These are phyloP conservation scores for Thymelicus sylvestris DNA, from an alignment of 2,888 invertebrate species.

Conservation along the genomic window DNA sequence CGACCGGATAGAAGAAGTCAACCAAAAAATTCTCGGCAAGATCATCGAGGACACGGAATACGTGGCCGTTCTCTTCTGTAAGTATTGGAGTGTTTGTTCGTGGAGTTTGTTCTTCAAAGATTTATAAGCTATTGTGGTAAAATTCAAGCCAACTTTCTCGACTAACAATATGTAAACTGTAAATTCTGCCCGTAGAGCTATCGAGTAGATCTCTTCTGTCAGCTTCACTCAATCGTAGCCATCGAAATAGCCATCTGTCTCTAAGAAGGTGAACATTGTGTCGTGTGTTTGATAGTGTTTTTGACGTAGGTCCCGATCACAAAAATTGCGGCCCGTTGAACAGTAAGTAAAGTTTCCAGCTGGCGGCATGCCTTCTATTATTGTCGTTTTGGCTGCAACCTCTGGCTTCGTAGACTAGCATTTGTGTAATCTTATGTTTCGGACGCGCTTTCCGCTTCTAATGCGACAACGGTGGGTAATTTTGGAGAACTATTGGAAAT, in stretches of 20 bases:
- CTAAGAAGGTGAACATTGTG: constrained; percentile 68
- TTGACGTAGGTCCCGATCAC: constrained; percentile 85
- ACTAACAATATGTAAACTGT: constrained; percentile 67
- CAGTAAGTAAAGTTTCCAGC: constrained; percentile 81
- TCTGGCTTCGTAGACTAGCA: constrained; percentile 71
- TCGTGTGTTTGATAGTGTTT: constrained; percentile 82
- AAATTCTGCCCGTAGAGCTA: constrained; percentile 66
- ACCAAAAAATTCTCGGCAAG: constrained; percentile 94
- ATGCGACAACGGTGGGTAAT: constrained; percentile 51
- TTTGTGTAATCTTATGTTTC: constrained; percentile 43
- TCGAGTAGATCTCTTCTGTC: constrained; percentile 58
- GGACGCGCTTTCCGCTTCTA: constrained; percentile 65
- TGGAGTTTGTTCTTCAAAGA: constrained; percentile 61
- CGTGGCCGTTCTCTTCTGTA: constrained; percentile 97
- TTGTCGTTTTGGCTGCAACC: constrained; percentile 74
- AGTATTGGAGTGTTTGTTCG: constrained; percentile 81
- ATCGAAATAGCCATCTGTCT: constrained; percentile 55
- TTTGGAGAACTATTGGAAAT: constrained; percentile 48
- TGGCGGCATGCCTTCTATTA: constrained; percentile 72
- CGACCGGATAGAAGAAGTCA: constrained; percentile 97
- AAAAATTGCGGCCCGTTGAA: constrained; percentile 82
- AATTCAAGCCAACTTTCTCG: constrained; percentile 65
- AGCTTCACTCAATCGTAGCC: constrained; percentile 56
- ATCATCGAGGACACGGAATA: constrained; percentile 96
- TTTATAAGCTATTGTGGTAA: constrained; percentile 73